phyloP scores from a whole-genome alignment of 2,797 vertebrate genomes.

The Phylloscopus collybita region DNA sequence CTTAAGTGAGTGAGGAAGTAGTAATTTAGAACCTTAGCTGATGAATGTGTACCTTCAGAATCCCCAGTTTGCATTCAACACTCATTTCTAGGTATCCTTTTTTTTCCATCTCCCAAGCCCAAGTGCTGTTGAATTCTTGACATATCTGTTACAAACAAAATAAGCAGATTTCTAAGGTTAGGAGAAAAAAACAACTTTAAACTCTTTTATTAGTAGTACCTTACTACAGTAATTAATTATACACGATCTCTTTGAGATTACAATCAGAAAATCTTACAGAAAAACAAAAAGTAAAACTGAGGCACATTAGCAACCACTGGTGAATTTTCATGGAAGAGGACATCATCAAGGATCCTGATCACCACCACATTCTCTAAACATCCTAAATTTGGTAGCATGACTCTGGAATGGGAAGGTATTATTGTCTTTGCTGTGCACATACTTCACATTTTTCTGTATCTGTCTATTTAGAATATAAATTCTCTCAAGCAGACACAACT shows the following conservation, averaged over 20 bases:
- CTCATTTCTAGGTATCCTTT: constrained; percentile 96
- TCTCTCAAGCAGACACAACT: neutral
- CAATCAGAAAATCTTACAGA: neutral
- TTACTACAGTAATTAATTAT: neutral
- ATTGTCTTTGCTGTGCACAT: neutral
- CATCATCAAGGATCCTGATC: fast-evolving
- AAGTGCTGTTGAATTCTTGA: constrained; percentile 95
- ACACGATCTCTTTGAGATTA: neutral
- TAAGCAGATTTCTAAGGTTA: neutral
- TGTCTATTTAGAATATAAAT: neutral
- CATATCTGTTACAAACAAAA: constrained; percentile 84
- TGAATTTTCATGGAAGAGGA: neutral
- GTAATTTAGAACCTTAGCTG: constrained; percentile 73
- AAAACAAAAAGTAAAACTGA: neutral
- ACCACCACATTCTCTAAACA: neutral
- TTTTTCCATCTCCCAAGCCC: constrained; percentile 99
- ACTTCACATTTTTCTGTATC: neutral
- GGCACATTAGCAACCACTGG: neutral
- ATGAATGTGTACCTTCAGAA: constrained; percentile 87
- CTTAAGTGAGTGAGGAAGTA: constrained; percentile 22
- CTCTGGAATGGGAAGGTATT: neutral
- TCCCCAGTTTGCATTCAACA: constrained; percentile 92
- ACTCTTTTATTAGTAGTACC: neutral
- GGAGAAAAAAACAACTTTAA: neutral
- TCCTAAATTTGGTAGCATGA: neutral